A percentile compares a stretch with the other conserved stretches of the same genome.
Conservation (phyloP, 2,888 invertebrate species). For the Metacarcinus magister region DNA sequence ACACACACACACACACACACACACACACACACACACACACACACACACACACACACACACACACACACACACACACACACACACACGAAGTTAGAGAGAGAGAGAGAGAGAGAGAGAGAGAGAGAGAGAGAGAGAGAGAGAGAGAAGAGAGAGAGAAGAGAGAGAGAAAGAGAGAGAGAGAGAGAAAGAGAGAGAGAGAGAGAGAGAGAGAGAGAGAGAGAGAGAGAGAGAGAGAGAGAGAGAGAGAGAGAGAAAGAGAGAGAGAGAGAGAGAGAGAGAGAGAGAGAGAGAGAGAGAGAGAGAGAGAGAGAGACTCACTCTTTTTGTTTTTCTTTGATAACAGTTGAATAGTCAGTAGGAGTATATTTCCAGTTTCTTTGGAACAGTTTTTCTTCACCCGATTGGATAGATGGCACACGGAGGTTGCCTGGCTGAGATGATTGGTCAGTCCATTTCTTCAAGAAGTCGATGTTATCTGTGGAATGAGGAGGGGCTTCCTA, state of each 20-base stretch:
- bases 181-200: constrained; percentile 47
- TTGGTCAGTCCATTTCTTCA: not conserved
- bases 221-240: not conserved
- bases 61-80: constrained; percentile 41
- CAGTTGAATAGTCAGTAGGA: not conserved
- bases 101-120: constrained; percentile 12
- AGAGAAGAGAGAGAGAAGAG: not conserved
- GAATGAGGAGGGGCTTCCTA: not conserved
- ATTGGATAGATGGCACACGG: not conserved
- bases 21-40: constrained; percentile 61
- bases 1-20: constrained; percentile 42
- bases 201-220: no score
- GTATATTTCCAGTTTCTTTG: not conserved
- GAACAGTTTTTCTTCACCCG: not conserved
- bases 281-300: constrained; percentile 58
- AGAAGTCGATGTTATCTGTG: not conserved
- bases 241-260: not conserved
- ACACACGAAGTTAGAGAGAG: not conserved
- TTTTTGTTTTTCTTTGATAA: not conserved
- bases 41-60: constrained; percentile 61
- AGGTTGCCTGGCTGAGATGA: not conserved
- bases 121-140: constrained; percentile 15
- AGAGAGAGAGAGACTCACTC: not conserved
- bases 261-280: not conserved
- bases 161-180: not conserved